These are phyloP conservation scores for Mus spicilegus DNA, from an alignment of 2,113 vertebrate genomes.

Conservation along the genomic window DNA sequence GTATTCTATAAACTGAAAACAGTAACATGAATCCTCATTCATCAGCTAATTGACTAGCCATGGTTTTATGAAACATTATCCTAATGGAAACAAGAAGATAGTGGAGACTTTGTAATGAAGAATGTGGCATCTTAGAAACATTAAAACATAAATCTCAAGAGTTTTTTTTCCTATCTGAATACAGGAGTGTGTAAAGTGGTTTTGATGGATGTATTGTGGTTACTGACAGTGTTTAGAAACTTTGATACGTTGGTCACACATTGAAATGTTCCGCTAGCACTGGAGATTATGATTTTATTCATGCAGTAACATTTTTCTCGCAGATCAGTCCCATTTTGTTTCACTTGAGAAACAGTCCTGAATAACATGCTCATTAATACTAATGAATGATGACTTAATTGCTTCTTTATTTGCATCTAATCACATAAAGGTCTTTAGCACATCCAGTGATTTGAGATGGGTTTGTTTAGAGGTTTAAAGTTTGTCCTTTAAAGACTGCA, in stretches of 20 bases:
- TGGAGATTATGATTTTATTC: background rate
- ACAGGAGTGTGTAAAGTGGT: background rate
- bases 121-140: background rate
- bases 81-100: background rate
- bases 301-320: background rate
- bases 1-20: background rate
- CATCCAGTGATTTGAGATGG: conserved; percentile 51
- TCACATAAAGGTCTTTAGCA: conserved; percentile 73
- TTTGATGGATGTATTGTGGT: background rate
- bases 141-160: background rate
- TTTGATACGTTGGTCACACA: background rate
- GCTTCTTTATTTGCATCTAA: conserved; percentile 65
- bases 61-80: background rate
- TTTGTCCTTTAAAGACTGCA: conserved; percentile 56
- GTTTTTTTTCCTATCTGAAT: background rate
- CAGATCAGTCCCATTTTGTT: background rate
- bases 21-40: background rate
- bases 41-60: background rate
- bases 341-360: conserved; percentile 66
- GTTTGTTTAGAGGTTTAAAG: conserved; percentile 19
- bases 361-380: conserved; percentile 70
- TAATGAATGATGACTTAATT: conserved; percentile 81
- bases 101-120: background rate
- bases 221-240: background rate
- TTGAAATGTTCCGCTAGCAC: too few relatives aligned